phyloP scores from a whole-genome alignment of 2,113 vertebrate genomes.

The Corynorhinus townsendii region DNA sequence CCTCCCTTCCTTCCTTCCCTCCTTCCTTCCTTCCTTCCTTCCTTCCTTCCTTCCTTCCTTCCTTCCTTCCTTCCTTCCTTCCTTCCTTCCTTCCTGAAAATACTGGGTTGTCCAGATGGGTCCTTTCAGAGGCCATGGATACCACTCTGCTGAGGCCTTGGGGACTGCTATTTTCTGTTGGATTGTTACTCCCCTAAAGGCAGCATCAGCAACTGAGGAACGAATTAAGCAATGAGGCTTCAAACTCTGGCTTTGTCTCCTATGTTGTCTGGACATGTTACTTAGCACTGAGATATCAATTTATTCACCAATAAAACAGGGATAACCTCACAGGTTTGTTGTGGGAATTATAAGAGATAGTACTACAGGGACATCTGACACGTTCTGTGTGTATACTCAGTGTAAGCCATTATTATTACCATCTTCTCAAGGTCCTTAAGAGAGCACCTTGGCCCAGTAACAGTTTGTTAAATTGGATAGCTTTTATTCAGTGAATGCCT shows the following conservation, averaged over 20 bases:
- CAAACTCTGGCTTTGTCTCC: neutral
- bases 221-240: neutral
- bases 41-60: neutral
- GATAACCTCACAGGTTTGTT: neutral
- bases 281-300: neutral
- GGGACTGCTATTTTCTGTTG: neutral
- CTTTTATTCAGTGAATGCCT: neutral
- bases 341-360: neutral
- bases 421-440: neutral
- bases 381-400: rapidly evolving
- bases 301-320: neutral
- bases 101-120: neutral
- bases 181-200: neutral
- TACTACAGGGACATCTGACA: neutral
- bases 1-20: neutral
- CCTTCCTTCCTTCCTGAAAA: too few relatives aligned
- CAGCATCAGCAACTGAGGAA: neutral
- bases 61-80: neutral
- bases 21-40: neutral
- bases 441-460: neutral
- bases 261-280: neutral
- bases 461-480: neutral
- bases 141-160: neutral
- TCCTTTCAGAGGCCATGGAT: neutral
- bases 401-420: neutral